Base-by-base conservation (phyloP, 2,113 vertebrate species). In the Sorex araneus region DNA sequence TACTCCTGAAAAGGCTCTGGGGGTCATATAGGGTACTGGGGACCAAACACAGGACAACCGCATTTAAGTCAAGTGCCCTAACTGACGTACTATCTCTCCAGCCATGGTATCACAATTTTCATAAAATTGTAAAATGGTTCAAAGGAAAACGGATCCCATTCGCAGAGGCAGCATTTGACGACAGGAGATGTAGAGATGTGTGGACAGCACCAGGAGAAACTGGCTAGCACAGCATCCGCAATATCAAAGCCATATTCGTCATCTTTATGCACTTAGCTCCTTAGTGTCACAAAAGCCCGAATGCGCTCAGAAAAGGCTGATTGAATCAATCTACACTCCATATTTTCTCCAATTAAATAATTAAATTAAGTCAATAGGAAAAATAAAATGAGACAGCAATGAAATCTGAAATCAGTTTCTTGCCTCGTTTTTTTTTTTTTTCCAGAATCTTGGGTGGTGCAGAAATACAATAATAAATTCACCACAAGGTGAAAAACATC, bases 341-440 rank as follows among this genome's bases (percentile, higher is more conserved):
- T 57, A 12, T 79, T 7, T 32, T 89, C 0, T 69, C 43, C 73
- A 88, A 69, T 69, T 45, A 76, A 89, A 83, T 64, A 30, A 93
- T 86, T 63, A 90, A 89, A 84, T 45, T 90, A 60, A 89, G 73
- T 78, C 45, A 64, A 6, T 83, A 75, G 50, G 15, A 93, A 93
- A 40, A 95, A 89, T 87, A 45, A 76, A 89, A 60, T 66, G 30
- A 91, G 70, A 74, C 1, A 47, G 73, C 84, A 78, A 87, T 71
- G 28, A 93, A 88, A 78, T 74, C 45, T 84, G 63, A 91, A 95
- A 83, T 80, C 76, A 21, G 54, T 57, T 88, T 91, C 84, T 43
- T 93, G 92, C 32, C 81, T 95, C 66, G 70, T 28, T 66, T 92
- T 50, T 13, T 73, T 92, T 50, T 12, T 73, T n/a, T n/a, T n/a